Evolutionary conservation across 2,113 vertebrate genomes (phyloP).

Genomic region (Pseudorhombus dupliciocellatus): DNA sequence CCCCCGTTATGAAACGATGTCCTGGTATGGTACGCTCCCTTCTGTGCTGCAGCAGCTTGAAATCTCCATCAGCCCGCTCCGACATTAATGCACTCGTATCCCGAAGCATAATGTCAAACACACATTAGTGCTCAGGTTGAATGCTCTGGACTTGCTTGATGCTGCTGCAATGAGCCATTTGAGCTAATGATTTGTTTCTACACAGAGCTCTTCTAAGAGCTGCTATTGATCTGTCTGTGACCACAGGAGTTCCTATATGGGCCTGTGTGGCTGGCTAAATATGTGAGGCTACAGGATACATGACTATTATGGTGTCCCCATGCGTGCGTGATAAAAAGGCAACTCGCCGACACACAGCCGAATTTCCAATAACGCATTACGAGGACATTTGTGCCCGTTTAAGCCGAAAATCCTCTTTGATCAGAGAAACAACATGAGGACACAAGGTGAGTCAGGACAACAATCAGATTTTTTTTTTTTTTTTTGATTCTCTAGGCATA

Average conservation of each 20-base stretch:
- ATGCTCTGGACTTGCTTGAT: conserved; percentile 19
- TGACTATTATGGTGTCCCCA: background rate
- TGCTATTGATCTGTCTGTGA: conserved; percentile 53
- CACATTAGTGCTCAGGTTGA: conserved; percentile 42
- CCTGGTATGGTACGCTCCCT: conserved; percentile 4
- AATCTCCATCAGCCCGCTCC: conserved; percentile 18
- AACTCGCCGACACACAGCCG: background rate
- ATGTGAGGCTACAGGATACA: conserved; percentile 1
- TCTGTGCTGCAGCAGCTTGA: background rate
- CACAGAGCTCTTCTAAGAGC: conserved; percentile 46
- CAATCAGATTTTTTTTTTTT: conserved; percentile 34
- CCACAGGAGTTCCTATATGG: conserved; percentile 1
- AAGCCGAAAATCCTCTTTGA: conserved; percentile 66
- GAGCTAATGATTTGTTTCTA: conserved; percentile 56
- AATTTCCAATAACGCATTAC: conserved; percentile 1
- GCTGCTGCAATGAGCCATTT: conserved; percentile 43
- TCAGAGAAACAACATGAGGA: conserved; percentile 25
- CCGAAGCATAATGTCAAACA: conserved; percentile 35
- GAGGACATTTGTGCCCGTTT: conserved; percentile 37
- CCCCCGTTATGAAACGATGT: conserved; percentile 6
- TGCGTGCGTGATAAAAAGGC: conserved; percentile 2
- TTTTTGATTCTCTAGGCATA: conserved; percentile 32
- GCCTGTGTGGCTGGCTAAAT: conserved; percentile 23
- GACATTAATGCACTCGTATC: conserved; percentile 21
- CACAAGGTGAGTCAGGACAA: conserved; percentile 28